Percentiles rank a stretch among this genome's conserved stretches.
phyloP scores from a whole-genome alignment of 2,113 vertebrate genomes.

The Lagopus muta region DNA sequence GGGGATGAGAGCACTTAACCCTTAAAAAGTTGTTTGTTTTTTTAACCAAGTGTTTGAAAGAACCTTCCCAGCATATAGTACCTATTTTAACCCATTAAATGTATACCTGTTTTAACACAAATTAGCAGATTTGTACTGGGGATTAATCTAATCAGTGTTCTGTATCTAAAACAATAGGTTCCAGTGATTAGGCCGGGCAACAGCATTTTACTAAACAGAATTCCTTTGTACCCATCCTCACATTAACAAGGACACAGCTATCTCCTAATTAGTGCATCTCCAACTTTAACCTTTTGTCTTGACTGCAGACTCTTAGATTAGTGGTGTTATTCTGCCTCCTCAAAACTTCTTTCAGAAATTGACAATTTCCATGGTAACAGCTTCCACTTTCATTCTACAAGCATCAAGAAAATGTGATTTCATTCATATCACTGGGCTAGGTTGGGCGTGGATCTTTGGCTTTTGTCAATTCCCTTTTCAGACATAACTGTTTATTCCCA shows the following conservation, averaged over 20 bases:
- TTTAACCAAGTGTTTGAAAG: neutral
- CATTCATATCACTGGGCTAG: neutral
- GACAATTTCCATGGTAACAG: constrained; percentile 62
- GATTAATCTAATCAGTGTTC: neutral
- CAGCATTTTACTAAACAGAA: constrained; percentile 13
- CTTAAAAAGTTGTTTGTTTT: neutral
- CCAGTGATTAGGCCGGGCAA: constrained; percentile 5
- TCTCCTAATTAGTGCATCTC: constrained; percentile 47
- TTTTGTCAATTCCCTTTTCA: constrained; percentile 35
- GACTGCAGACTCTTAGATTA: constrained; percentile 49
- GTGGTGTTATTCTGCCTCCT: constrained; percentile 24
- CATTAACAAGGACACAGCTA: neutral
- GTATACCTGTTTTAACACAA: neutral
- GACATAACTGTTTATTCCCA: constrained; percentile 35
- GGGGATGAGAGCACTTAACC: neutral
- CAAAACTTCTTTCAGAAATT: constrained; percentile 49
- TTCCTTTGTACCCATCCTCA: constrained; percentile 4
- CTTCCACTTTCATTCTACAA: constrained; percentile 27
- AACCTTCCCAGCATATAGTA: neutral
- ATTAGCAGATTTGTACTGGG: neutral
- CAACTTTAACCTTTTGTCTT: constrained; percentile 59
- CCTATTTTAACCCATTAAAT: neutral
- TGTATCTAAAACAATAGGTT: constrained; percentile 14
- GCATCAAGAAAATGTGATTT: constrained; percentile 41
- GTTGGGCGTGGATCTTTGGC: neutral